Base-by-base conservation (phyloP, 1,140 invertebrate species). In the Aphaenogaster ashmeadi region DNA sequence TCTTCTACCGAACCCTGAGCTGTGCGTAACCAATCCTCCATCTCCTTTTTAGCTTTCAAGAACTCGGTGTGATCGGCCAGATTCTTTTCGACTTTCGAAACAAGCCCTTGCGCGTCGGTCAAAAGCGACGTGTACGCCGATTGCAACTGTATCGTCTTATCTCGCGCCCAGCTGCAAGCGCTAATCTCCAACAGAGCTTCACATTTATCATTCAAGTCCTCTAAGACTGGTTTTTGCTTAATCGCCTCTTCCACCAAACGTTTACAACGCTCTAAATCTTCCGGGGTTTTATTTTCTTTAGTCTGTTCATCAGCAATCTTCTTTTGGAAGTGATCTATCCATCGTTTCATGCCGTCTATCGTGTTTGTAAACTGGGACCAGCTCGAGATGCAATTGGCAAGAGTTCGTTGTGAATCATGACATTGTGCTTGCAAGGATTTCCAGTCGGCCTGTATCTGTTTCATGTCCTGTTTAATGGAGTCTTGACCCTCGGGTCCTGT, bases 41-140 rank as follows among this genome's bases (percentile, higher is more conserved):
- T 96, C 91, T 98, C 97, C 88, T 97, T 97, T 92, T 98, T 98
- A 5, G 98, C 98, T 91, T 98, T 98, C 1, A 98, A 95, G 94
- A 98, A 99, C 93, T 99, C 98, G 0, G 98, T 98, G 86, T 98
- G 98, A 94, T 99, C 98, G 1, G 97, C 97, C 0, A 99, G 94
- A 94, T 98, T 98, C 95, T 99, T 99, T 92, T 99, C 98, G 3
- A 98, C 97, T 92, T 97, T 97, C 1, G 97, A 97, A 1, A 98
- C 97, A 27, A 98, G 95, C 72, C 97, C 97, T 95, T 98, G 98
- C 66, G 97, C 97, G 72, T 97, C 97, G 0, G 98, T 98, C 60
- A 98, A 88, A 0, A 98, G 92, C 87, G 97, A 97, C 0, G 97
- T 98, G 89, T 98, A 98, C 38, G 97, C 96, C 5, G 97, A 97